Evolutionary conservation across 2,888 invertebrate genomes (phyloP).

Genomic region (Drosophila lutescens): DNA sequence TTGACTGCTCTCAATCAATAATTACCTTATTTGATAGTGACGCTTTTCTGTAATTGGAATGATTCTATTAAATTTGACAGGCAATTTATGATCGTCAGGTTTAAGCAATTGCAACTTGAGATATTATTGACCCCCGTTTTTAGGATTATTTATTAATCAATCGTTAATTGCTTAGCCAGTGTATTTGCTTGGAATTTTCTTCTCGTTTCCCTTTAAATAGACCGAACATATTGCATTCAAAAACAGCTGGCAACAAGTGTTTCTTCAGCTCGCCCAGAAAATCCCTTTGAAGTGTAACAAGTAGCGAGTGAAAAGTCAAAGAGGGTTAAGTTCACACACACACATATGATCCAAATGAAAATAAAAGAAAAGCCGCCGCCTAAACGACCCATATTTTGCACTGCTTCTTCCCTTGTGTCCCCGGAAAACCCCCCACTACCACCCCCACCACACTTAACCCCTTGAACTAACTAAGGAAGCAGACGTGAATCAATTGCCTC

Average conservation of each 20-base stretch:
- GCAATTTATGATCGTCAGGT: constrained; percentile 6
- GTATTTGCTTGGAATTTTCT: neutral
- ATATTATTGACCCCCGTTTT: neutral
- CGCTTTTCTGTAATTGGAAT: constrained; percentile 1
- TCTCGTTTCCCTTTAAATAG: neutral
- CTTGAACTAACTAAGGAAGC: constrained; percentile 65
- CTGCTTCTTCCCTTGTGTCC: neutral
- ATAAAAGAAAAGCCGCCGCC: constrained; percentile 38
- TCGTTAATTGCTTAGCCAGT: neutral
- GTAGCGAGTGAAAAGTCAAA: constrained; percentile 67
- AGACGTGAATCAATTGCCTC: constrained; percentile 75
- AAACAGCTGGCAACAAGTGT: constrained; percentile 74
- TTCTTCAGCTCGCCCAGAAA: constrained; percentile 27
- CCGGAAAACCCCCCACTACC: neutral
- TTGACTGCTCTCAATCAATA: neutral
- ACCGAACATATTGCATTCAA: constrained; percentile 18
- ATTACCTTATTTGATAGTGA: neutral
- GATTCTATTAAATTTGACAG: constrained; percentile 6
- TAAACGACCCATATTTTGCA: constrained; percentile 45
- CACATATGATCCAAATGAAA: constrained; percentile 25
- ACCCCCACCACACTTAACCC: constrained; percentile 6
- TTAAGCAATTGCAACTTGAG: neutral
- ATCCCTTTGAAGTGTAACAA: constrained; percentile 74
- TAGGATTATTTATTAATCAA: neutral
- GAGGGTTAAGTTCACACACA: constrained; percentile 68